A percentile compares a stretch with the other conserved stretches of the same genome.
phyloP scores from a whole-genome alignment of 2,797 vertebrate species.

The Podargus strigoides region DNA sequence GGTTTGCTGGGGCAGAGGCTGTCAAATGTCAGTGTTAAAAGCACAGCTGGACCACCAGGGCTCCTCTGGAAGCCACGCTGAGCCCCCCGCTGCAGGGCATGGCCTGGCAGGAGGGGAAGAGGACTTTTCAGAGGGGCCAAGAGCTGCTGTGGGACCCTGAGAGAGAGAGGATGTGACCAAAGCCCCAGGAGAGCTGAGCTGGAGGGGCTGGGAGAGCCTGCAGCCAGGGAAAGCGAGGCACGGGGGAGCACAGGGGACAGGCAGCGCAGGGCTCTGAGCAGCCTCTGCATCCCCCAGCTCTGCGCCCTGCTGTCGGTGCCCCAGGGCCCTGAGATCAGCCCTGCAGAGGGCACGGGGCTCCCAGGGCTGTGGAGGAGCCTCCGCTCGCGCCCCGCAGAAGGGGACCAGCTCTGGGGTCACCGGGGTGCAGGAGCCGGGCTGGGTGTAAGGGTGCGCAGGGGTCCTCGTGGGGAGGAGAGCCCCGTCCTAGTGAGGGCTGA shows the following conservation, averaged over 20 bases:
- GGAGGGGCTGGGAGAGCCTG: neutral
- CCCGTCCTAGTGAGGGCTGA: conserved; percentile 37
- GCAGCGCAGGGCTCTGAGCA: neutral
- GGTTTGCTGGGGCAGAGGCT: neutral
- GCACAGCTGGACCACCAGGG: neutral
- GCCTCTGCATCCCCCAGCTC: neutral
- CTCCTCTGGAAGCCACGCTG: neutral
- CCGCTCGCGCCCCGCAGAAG: too few relatives aligned
- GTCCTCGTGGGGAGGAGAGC: conserved; percentile 18
- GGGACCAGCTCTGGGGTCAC: neutral
- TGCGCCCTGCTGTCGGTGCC: neutral
- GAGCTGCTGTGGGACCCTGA: neutral
- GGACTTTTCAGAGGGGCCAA: neutral
- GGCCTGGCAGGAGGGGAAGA: neutral
- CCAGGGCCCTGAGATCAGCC: neutral
- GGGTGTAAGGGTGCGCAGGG: neutral
- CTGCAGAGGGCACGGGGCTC: rapidly evolving
- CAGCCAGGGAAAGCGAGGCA: neutral
- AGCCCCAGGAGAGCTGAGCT: neutral
- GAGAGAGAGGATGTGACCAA: neutral
- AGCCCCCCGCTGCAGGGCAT: neutral
- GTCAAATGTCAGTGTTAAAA: neutral
- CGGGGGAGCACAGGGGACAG: neutral
- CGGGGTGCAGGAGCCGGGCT: neutral
- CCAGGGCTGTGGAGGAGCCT: neutral